Percentiles rank a stretch among this genome's conserved stretches.
Conservation (phyloP, 1,140 invertebrate species). For the Penaeus indicus region DNA sequence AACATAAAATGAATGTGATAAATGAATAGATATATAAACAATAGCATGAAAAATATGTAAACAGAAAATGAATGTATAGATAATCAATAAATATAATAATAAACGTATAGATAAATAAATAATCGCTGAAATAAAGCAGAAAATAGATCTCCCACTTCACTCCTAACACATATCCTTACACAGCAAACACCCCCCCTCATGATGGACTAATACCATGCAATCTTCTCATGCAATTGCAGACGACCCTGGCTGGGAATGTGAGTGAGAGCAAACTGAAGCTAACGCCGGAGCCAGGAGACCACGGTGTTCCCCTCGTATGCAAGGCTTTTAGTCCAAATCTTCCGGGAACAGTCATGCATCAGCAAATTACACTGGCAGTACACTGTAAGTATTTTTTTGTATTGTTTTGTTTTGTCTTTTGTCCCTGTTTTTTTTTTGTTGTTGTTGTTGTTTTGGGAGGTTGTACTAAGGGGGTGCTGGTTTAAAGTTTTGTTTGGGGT, state of each 20-base stretch:
- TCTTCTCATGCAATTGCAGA: slow-evolving; percentile 27
- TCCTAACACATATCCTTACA: background rate
- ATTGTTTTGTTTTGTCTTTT: too few species aligned
- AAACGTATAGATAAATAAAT: too few species aligned
- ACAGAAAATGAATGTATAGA: too few species aligned
- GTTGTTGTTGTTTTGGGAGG: too few species aligned
- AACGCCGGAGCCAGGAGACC: slow-evolving; percentile 51
- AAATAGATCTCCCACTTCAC: too few species aligned
- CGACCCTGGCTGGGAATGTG: slow-evolving; percentile 41
- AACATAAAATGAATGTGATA: too few species aligned
- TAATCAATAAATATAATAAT: too few species aligned
- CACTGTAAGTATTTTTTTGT: slow-evolving; percentile 48
- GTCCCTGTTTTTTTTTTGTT: too few species aligned
- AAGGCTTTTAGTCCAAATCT: slow-evolving; percentile 62
- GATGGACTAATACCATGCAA: background rate
- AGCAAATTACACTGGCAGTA: slow-evolving; percentile 58
- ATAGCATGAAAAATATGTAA: too few species aligned
- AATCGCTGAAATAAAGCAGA: too few species aligned
- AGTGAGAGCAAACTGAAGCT: slow-evolving; percentile 55
- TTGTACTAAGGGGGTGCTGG: background rate
- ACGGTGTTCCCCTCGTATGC: slow-evolving; percentile 58
- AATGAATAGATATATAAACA: too few species aligned
- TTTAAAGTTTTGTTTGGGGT: background rate
- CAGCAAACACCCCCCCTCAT: background rate
- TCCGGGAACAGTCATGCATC: slow-evolving; percentile 58